These are phyloP conservation scores for Vombatus ursinus DNA, from an alignment of 2,113 vertebrate species.

Conservation along the genomic window DNA sequence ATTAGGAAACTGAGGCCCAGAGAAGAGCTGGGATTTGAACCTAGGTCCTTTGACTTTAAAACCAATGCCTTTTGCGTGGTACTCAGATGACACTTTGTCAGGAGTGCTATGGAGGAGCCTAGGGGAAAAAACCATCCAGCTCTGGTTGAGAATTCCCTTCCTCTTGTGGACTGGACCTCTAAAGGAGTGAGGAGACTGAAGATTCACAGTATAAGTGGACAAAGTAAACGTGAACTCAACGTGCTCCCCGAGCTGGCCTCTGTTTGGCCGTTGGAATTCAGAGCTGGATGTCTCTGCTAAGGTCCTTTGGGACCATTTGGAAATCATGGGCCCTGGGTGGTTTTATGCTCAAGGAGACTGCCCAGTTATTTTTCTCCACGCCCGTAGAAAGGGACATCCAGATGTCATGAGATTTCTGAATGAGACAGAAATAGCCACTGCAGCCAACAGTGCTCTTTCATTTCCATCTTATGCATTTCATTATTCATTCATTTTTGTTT, in stretches of 20 bases:
- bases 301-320: conserved; percentile 45
- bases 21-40: neutral
- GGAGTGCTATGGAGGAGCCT: neutral
- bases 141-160: conserved; percentile 17
- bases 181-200: conserved; percentile 40
- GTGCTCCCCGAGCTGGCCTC: conserved; percentile 34
- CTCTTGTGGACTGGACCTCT: conserved; percentile 21
- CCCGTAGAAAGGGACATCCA: conserved; percentile 64
- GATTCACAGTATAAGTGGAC: conserved; percentile 6
- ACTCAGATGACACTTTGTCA: neutral
- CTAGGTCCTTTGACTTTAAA: neutral
- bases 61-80: neutral
- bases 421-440: conserved; percentile 69
- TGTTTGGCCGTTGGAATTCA: neutral
- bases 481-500: conserved; percentile 58
- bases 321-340: conserved; percentile 60
- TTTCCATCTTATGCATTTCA: conserved; percentile 65
- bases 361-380: conserved; percentile 64
- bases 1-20: neutral
- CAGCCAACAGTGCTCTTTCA: conserved; percentile 48
- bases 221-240: neutral
- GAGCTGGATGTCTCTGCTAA: conserved; percentile 22
- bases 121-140: neutral
- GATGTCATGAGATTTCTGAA: conserved; percentile 54
- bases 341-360: conserved; percentile 51